Evolutionary conservation across 2,888 invertebrate species (phyloP).

Genomic region (Netelia virgata): DNA sequence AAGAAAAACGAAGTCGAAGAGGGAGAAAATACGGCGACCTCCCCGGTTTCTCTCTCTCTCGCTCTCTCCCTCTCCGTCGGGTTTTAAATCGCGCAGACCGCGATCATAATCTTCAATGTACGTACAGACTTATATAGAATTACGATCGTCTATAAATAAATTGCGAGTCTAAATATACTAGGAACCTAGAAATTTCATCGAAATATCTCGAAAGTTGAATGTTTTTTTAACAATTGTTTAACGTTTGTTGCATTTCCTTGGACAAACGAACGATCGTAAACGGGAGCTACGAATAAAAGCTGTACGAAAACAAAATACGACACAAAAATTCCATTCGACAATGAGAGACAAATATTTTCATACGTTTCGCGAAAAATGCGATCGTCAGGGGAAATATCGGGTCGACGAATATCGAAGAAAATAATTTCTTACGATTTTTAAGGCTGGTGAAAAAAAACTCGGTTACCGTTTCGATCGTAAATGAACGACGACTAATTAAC

Average conservation of each 20-base stretch:
- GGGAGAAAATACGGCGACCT: conserved; percentile 60
- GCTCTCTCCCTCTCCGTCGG: conserved; percentile 8
- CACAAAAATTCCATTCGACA: no score
- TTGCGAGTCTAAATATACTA: not conserved
- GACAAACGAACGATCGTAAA: no score
- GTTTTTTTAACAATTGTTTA: no score
- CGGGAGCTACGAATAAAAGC: no score
- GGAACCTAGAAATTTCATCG: not conserved
- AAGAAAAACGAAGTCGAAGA: conserved; percentile 5
- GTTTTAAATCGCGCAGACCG: conserved; percentile 42
- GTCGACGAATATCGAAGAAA: not conserved
- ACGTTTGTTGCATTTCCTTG: no score
- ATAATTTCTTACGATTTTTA: not conserved
- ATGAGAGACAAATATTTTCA: no score
- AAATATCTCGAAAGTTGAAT: no score
- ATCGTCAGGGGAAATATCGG: not conserved
- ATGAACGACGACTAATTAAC: conserved; percentile 18
- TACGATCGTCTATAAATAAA: conserved; percentile 4
- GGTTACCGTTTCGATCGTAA: conserved; percentile 35
- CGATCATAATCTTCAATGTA: conserved; percentile 38
- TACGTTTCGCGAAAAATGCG: no score
- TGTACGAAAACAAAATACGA: no score
- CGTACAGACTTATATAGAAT: conserved; percentile 20
- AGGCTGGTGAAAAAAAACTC: not conserved
- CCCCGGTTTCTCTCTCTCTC: conserved; percentile 25